Evolutionary conservation across 2,113 vertebrate species (phyloP), one percentile per base, ranked within the genome.

Genomic region (Catharus bicknelli): DNA sequence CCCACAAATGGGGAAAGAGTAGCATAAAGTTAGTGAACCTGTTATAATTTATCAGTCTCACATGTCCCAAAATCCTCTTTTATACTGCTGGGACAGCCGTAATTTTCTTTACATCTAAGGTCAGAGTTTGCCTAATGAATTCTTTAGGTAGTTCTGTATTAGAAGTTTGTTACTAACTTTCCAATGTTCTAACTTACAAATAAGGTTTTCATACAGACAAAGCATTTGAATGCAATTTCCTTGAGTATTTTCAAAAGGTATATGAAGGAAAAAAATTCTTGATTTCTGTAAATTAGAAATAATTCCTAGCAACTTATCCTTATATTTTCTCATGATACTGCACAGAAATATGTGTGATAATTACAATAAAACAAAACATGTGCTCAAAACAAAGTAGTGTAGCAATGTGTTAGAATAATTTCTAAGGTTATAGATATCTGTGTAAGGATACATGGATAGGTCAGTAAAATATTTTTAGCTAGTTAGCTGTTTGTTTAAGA

Each of bases 81-180:
- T 36, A 40, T 75, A 25, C 58, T 84, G 3, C 36, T 75, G 53
- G 15, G 29, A 15, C 27, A 74, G 13, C 36, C 22, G 62, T 67
- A 13, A 9, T 81, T 86, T 86, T 88, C 13, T 72, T 87, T 43
- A 42, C 10, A 40, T 47, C 16, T 81, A 34, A 48, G 23, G 15
- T 78, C 75, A 76, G 38, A 67, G 11, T 76, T 67, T 76, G 15
- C 67, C 15, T 63, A 58, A 51, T 30, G 16, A 78, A 64, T 79
- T 88, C 14, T 76, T 32, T 36, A 26, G 21, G 45, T 80, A 30
- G 26, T 73, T 79, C 16, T 78, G 21, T 6, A 0, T 47, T 63
- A 55, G 57, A 90, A 83, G 26, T 74, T 91, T 78, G 18, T 16
- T 64, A 21, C 15, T 77, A 54, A 50, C 51, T 83, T 86, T 69